Base-by-base conservation (phyloP, 2,888 invertebrate species). In the Sarcophaga rosellei region DNA sequence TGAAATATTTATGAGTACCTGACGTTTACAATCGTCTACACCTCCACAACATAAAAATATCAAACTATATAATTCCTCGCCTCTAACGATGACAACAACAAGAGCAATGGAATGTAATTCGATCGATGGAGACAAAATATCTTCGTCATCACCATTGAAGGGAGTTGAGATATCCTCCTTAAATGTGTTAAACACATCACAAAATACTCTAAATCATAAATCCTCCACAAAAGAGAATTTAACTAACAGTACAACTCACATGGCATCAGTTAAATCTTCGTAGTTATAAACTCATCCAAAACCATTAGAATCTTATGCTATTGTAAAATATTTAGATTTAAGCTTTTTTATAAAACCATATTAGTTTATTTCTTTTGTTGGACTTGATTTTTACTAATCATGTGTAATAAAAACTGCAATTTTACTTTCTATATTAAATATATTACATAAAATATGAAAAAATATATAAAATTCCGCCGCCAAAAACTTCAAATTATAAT, bases 1-100 rank as follows among this genome's bases (percentile, higher is more conserved):
- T 23, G 92, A 92, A 84, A 69, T 92, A 61, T 87, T 92, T 84
- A 89, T 91, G 86, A 84, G 85, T 68, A 91, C 92, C 88, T 92
- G 92, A 92, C 92, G 92, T 81, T 89, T 91, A 75, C 88, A 65
- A n/a, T 21, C 90, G 85, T 89, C 89, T 82, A 89, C 88, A 77
- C 87, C 88, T 72, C 88, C 89, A 68, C 81, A 84, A 66, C 78
- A 81, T 66, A 84, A 84, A 57, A 57, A 53, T 44, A 53, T 70
- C 4, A 86, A 84, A 61, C 44, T 61, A 20, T 86, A 78, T 69
- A 72, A 74, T 69, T 74, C 84, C 23, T 81, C 72, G 2, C 63
- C 79, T 23, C 47, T 63, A 4, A 47, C 65, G 20, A 15, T 79
- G 53, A 66, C 83, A 69, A 78, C 85, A 21, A 68, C 82, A 65